These are phyloP conservation scores for Trididemnum nubilum DNA, from an alignment of 23 tunicate genomes.

Conservation along the genomic window DNA sequence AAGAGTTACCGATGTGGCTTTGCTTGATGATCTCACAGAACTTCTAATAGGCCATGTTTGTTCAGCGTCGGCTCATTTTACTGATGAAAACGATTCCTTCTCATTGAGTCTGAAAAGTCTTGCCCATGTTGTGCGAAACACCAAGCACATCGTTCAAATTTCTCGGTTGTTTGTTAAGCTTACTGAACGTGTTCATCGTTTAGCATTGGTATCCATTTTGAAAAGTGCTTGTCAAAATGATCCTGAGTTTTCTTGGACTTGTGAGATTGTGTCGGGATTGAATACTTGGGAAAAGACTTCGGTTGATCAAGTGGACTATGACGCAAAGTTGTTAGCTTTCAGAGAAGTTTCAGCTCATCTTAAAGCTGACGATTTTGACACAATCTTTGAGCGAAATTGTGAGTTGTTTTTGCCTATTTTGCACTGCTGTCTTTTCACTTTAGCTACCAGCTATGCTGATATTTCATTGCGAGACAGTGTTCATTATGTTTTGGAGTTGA, in stretches of 20 bases:
- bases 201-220: constrained; percentile 49
- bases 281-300: constrained; percentile 72
- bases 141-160: constrained; percentile 36
- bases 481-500: constrained; percentile 43
- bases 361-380: constrained; percentile 16
- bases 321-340: constrained; percentile 57
- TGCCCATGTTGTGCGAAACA: constrained; percentile 24
- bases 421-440: constrained; percentile 57
- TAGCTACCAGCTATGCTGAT: constrained; percentile 45
- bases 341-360: constrained; percentile 35
- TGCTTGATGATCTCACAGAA: constrained; percentile 53
- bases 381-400: constrained; percentile 51
- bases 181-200: constrained; percentile 42
- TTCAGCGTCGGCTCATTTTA: background rate
- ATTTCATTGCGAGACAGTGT: constrained; percentile 66
- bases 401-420: constrained; percentile 47
- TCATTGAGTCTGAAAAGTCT: constrained; percentile 44
- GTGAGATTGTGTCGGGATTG: constrained; percentile 41
- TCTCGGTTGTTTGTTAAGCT: constrained; percentile 58
- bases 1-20: constrained; percentile 12
- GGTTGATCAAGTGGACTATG: constrained; percentile 73
- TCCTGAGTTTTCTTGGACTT: constrained; percentile 46
- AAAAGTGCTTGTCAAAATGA: constrained; percentile 33
- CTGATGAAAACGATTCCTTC: background rate
- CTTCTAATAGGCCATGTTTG: constrained; percentile 57